A percentile compares a stretch with the other conserved stretches of the same genome.
These are phyloP conservation scores for Watsonalla cultraria DNA, from an alignment of 2,888 invertebrate genomes.

Conservation along the genomic window DNA sequence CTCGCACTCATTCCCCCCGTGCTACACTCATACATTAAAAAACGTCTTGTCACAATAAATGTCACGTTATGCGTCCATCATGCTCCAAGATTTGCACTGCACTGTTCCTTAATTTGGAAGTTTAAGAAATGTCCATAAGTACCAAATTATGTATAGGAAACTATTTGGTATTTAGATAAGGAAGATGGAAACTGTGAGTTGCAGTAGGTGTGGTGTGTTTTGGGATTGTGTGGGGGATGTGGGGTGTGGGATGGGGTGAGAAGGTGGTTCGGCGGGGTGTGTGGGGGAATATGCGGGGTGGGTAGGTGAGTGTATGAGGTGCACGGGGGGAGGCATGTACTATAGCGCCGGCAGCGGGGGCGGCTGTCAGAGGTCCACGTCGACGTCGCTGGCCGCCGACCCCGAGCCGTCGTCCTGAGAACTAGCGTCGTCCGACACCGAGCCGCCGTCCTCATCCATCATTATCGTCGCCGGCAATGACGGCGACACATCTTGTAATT, in stretches of 20 bases:
- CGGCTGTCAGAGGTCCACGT: slow-evolving; percentile 71
- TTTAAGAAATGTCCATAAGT: slow-evolving; percentile 24
- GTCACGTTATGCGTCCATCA: background rate
- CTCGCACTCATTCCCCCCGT: slow-evolving; percentile 11
- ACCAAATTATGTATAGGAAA: slow-evolving; percentile 20
- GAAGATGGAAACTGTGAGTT: background rate
- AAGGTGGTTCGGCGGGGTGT: background rate
- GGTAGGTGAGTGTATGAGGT: slow-evolving; percentile 15
- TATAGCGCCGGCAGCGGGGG: slow-evolving; percentile 48
- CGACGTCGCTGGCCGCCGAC: slow-evolving; percentile 65
- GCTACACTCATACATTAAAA: slow-evolving; percentile 11
- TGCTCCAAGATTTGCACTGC: background rate
- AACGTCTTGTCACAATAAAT: background rate
- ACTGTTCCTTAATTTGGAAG: slow-evolving; percentile 7
- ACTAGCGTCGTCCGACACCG: slow-evolving; percentile 11
- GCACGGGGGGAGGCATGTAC: slow-evolving; percentile 21
- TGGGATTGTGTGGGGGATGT: too few relatives aligned
- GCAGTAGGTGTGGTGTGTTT: background rate
- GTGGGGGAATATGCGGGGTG: background rate
- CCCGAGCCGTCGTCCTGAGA: slow-evolving; percentile 53
- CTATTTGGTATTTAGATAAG: background rate
- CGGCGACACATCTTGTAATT: slow-evolving; percentile 67
- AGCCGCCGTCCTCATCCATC: slow-evolving; percentile 68
- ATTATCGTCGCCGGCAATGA: slow-evolving; percentile 74
- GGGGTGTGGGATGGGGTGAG: background rate